These are phyloP conservation scores for Alligator sinensis DNA, from an alignment of 2,113 vertebrate genomes.

Conservation along the genomic window DNA sequence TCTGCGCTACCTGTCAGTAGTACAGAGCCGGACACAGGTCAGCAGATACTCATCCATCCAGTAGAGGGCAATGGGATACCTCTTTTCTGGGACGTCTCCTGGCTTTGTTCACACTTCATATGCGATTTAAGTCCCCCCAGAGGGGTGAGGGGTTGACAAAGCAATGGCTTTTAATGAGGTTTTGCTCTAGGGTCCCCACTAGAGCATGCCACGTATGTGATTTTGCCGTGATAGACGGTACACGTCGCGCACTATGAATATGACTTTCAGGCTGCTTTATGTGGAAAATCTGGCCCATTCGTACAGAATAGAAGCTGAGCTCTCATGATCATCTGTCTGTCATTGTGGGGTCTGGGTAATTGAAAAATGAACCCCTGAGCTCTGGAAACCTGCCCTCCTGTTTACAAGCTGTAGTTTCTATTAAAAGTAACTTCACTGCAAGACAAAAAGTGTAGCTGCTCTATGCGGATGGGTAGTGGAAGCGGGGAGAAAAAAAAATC, in stretches of 20 bases:
- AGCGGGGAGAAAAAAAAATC: neutral
- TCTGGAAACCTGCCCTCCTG: neutral
- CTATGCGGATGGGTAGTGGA: neutral
- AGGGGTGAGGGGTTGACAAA: fast-evolving
- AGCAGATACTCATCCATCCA: conserved; percentile 62
- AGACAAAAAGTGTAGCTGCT: neutral
- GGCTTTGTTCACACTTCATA: no score
- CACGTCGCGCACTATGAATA: neutral
- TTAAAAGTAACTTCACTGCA: neutral
- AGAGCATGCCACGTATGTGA: neutral
- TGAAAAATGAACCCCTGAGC: neutral
- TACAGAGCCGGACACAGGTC: neutral
- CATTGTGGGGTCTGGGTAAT: neutral
- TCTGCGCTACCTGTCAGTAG: neutral
- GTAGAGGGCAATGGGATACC: conserved; percentile 69
- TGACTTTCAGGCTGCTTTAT: neutral
- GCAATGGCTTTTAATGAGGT: fast-evolving
- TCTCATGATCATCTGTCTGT: neutral
- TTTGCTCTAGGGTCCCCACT: neutral
- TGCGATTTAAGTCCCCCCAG: no score
- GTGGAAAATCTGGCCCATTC: neutral
- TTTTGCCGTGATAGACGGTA: neutral
- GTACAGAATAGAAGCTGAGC: neutral
- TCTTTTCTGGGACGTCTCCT: no score
- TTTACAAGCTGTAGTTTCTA: neutral